Evolutionary conservation across 2,888 invertebrate species (phyloP).

Genomic region (Elaeidobius kamerunicus): DNA sequence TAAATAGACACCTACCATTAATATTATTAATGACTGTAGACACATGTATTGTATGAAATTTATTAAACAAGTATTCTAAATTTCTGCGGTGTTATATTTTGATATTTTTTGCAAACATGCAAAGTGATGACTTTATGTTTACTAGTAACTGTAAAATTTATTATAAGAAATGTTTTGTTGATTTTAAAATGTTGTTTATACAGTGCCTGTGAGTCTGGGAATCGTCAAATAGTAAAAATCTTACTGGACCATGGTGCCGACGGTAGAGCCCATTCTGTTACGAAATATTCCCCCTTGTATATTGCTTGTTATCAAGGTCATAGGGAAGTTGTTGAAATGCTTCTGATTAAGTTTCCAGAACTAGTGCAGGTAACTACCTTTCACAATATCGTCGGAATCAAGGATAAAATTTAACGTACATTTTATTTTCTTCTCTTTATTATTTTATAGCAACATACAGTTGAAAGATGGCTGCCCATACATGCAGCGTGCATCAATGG

Average conservation of each 20-base stretch:
- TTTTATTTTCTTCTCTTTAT: too few relatives aligned
- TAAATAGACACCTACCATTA: too few relatives aligned
- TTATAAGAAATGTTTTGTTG: too few relatives aligned
- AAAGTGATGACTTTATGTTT: too few relatives aligned
- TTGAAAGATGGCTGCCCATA: conserved; percentile 88
- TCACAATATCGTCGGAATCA: not conserved
- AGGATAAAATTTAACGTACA: too few relatives aligned
- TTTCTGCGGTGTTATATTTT: too few relatives aligned
- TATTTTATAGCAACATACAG: conserved; percentile 70
- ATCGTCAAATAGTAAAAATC: conserved; percentile 70
- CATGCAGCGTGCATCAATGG: conserved; percentile 93
- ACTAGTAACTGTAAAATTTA: too few relatives aligned
- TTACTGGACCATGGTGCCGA: conserved; percentile 82
- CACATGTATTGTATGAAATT: too few relatives aligned
- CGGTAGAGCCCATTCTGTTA: conserved; percentile 84
- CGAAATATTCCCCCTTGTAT: conserved; percentile 90
- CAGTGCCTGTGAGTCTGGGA: conserved; percentile 85
- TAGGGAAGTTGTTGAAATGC: conserved; percentile 67
- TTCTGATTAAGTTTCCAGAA: conserved; percentile 80
- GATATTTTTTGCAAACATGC: too few relatives aligned
- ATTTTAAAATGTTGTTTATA: conserved; percentile 30
- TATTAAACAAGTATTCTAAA: too few relatives aligned
- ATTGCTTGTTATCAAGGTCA: conserved; percentile 87
- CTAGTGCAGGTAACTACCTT: conserved; percentile 70
- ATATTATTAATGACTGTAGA: too few relatives aligned